Conservation (phyloP, 53 echinoderm and acorn worm species). For the Hippasteria phrygiana region DNA sequence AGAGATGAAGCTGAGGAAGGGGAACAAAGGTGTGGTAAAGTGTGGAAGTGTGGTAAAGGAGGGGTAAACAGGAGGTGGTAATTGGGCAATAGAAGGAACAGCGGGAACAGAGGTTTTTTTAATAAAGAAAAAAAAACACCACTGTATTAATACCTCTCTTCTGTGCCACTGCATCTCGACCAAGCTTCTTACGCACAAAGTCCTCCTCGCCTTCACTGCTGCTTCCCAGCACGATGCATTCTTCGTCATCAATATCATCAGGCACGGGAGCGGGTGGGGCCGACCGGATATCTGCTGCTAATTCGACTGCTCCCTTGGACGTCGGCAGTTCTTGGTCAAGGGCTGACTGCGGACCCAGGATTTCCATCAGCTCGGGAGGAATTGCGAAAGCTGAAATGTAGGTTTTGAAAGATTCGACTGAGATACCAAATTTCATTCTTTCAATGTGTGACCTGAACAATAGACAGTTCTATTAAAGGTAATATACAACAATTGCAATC, state of each 20-base stretch:
- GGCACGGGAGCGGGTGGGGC: slow-evolving; percentile 11
- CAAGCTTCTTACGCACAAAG: slow-evolving; percentile 5
- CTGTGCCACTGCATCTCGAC: slow-evolving; percentile 24
- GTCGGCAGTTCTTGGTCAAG: neutral
- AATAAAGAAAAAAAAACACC: too few species aligned
- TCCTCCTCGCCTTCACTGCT: slow-evolving; percentile 86
- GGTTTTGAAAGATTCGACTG: too few species aligned
- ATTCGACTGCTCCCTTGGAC: neutral
- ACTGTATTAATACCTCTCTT: slow-evolving; percentile 30
- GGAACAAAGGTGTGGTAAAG: too few species aligned
- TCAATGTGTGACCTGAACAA: too few species aligned
- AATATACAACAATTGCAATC: too few species aligned
- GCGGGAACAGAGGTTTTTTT: too few species aligned
- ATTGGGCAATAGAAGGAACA: too few species aligned
- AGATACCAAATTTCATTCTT: too few species aligned
- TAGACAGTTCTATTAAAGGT: too few species aligned
- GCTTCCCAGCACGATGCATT: slow-evolving; percentile 86
- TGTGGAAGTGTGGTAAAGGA: too few species aligned
- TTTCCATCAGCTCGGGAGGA: slow-evolving; percentile 61
- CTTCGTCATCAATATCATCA: slow-evolving; percentile 55
- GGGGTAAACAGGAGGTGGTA: too few species aligned
- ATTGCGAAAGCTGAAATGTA: slow-evolving; percentile 19
- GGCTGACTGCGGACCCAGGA: slow-evolving; percentile 9
- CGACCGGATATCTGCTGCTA: neutral
- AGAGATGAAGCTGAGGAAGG: too few species aligned